Percentiles rank a stretch among this genome's conserved stretches.
phyloP scores from a whole-genome alignment of 2,113 vertebrate genomes.

The Ochotona princeps region DNA sequence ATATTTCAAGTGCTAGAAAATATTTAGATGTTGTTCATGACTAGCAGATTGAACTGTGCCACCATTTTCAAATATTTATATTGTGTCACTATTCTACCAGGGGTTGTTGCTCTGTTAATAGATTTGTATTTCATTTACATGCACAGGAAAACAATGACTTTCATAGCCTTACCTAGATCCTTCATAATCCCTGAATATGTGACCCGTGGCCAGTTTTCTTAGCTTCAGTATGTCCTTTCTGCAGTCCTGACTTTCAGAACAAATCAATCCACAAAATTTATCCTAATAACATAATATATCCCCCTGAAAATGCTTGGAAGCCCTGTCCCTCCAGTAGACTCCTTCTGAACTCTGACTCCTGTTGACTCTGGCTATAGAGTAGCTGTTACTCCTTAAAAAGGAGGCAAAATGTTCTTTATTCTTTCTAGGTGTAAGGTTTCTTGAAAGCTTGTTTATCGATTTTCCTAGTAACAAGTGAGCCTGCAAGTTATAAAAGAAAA shows the following conservation, averaged over 20 bases:
- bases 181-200: background rate
- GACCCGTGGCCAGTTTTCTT: constrained; percentile 34
- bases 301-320: constrained; percentile 20
- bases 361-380: constrained; percentile 45
- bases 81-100: background rate
- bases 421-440: constrained; percentile 57
- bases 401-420: constrained; percentile 57
- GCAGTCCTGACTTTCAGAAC: constrained; percentile 31
- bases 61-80: background rate
- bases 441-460: constrained; percentile 78
- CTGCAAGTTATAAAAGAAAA: constrained; percentile 58
- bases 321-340: background rate
- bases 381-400: constrained; percentile 47
- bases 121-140: background rate
- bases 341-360: background rate
- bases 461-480: constrained; percentile 67
- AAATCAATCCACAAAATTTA: constrained; percentile 11
- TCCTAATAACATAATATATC: constrained; percentile 7
- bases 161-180: background rate
- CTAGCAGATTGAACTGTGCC: background rate
- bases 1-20: background rate
- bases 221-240: background rate
- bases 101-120: background rate
- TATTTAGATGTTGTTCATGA: background rate
- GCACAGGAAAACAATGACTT: background rate